Evolutionary conservation across 2,888 invertebrate species (phyloP).

Genomic region (Hydroisotoma schaefferi): DNA sequence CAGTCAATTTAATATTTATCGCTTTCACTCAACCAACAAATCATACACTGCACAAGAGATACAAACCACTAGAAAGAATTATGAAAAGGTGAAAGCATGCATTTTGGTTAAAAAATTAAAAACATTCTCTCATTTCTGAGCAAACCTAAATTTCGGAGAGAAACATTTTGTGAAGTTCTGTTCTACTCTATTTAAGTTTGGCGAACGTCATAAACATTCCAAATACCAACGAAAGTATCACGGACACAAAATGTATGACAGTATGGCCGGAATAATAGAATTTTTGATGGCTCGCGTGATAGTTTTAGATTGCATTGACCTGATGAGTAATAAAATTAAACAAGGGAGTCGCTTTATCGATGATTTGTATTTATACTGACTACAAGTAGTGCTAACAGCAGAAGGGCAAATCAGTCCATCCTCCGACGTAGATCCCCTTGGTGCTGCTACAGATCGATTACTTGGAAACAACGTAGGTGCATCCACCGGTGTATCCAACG

Average conservation of each 20-base stretch:
- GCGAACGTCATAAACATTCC: too few species aligned
- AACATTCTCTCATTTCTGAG: too few species aligned
- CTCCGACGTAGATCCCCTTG: constrained; percentile 47
- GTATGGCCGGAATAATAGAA: constrained; percentile 2
- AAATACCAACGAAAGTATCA: too few species aligned
- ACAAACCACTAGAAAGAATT: too few species aligned
- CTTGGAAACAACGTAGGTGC: constrained; percentile 13
- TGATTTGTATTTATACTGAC: neutral
- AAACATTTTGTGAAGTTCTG: too few species aligned
- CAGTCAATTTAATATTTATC: neutral
- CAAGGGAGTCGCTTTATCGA: neutral
- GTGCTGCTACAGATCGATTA: constrained; percentile 43
- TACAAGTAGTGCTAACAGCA: constrained; percentile 39
- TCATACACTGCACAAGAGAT: too few species aligned
- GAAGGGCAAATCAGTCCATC: constrained; percentile 47
- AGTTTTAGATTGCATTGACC: neutral
- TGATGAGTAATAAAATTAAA: neutral
- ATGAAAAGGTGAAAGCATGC: too few species aligned
- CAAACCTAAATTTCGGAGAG: too few species aligned
- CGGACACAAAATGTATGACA: too few species aligned
- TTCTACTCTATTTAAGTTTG: neutral
- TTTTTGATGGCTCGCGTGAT: constrained; percentile 9
- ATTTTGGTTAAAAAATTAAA: too few species aligned
- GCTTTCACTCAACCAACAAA: neutral
- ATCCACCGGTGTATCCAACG: constrained; percentile 11